A percentile compares a stretch with the other conserved stretches of the same genome.
phyloP scores from a whole-genome alignment of 1,140 invertebrate genomes.

The Frieseomelitta varia region DNA sequence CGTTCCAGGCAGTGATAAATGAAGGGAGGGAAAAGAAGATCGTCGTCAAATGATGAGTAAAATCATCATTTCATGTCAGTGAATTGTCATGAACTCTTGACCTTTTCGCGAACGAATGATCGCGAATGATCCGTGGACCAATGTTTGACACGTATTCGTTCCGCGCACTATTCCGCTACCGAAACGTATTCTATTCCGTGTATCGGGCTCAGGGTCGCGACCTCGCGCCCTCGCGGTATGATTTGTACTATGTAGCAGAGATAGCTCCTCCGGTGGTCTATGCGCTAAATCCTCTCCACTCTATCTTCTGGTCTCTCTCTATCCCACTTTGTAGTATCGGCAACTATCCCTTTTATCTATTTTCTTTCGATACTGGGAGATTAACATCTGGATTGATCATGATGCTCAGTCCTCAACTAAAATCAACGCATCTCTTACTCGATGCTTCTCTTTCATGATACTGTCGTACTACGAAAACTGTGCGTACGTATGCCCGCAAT shows the following conservation, averaged over 20 bases:
- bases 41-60: slow-evolving; percentile 44
- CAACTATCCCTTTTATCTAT: not conserved
- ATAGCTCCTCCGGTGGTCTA: not conserved
- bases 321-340: not conserved
- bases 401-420: not conserved
- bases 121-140: slow-evolving; percentile 39
- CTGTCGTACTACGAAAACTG: not conserved
- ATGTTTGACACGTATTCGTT: slow-evolving; percentile 42
- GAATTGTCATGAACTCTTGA: slow-evolving; percentile 59
- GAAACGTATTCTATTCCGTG: slow-evolving; percentile 31
- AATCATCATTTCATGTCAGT: slow-evolving; percentile 51
- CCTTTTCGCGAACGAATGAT: slow-evolving; percentile 49
- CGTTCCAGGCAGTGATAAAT: slow-evolving; percentile 19
- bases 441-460: not conserved
- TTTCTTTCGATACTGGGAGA: slow-evolving; percentile 6
- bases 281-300: not conserved
- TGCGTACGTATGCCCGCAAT: not conserved
- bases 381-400: slow-evolving; percentile 3
- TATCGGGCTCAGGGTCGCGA: slow-evolving; percentile 73
- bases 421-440: not conserved
- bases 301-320: not conserved
- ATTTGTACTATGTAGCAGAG: slow-evolving; percentile 17
- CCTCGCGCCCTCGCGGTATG: slow-evolving; percentile 63
- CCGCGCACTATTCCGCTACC: slow-evolving; percentile 28
- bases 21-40: not conserved